Evolutionary conservation across 2,797 vertebrate genomes (phyloP).

Genomic region (Tokudaia tokunoshimensis): DNA sequence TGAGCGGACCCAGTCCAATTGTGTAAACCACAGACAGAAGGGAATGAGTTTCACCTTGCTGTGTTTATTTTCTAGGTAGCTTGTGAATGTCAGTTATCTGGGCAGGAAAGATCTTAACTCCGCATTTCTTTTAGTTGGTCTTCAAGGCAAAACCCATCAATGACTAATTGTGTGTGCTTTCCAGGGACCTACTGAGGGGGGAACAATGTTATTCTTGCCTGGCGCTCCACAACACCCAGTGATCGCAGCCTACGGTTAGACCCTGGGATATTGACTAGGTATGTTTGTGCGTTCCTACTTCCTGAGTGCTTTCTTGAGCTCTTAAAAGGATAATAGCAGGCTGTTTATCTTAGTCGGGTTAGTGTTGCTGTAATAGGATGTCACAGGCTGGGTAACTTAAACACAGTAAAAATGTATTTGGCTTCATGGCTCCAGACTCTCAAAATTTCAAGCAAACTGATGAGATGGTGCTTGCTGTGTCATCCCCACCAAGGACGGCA

Average conservation of each 20-base stretch:
- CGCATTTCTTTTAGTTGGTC: neutral
- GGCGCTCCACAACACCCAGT: fast-evolving
- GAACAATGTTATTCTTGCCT: neutral
- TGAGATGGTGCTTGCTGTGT: neutral
- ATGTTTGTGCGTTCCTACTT: neutral
- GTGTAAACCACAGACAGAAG: neutral
- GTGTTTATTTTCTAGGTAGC: slow-evolving; percentile 42
- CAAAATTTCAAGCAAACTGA: neutral
- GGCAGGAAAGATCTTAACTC: neutral
- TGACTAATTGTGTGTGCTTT: neutral
- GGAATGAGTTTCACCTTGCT: slow-evolving; percentile 39
- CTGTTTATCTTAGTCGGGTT: slow-evolving; percentile 6
- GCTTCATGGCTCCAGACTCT: neutral
- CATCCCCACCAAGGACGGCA: neutral
- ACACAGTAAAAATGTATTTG: neutral
- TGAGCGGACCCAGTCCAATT: neutral
- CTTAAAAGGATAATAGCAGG: slow-evolving; percentile 24
- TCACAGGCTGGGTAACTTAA: neutral
- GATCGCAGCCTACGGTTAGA: neutral
- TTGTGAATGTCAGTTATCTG: neutral
- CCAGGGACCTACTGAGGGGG: neutral
- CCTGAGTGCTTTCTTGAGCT: neutral
- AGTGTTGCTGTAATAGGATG: slow-evolving; percentile 19
- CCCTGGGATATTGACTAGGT: neutral
- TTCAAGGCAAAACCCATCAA: neutral